phyloP scores from a whole-genome alignment of 35 echinoderm and acorn worm genomes.

The Strongylocentrotus purpuratus region DNA sequence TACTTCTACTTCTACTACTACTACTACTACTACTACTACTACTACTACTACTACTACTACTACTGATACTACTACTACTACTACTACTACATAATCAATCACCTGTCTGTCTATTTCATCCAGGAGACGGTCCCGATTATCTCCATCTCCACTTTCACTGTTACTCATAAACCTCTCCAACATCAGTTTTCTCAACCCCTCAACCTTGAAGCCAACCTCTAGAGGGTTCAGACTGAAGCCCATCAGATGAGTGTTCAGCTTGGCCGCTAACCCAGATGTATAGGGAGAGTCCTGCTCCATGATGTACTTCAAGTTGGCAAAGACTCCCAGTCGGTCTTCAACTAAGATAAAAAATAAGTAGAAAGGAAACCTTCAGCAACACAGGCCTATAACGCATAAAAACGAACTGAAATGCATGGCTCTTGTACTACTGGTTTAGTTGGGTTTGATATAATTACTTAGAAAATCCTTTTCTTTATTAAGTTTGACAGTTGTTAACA shows the following conservation, averaged over 20 bases:
- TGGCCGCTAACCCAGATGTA: constrained; percentile 39
- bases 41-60: neutral
- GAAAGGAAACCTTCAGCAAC: neutral
- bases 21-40: neutral
- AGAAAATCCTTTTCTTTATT: too few relatives aligned
- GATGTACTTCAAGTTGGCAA: constrained; percentile 51
- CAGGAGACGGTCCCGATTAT: neutral
- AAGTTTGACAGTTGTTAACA: too few relatives aligned
- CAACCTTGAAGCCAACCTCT: constrained; percentile 51
- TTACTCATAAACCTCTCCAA: neutral
- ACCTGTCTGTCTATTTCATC: neutral
- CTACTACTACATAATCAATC: neutral
- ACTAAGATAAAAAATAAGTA: neutral
- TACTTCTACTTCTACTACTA: neutral
- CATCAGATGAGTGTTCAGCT: constrained; percentile 47
- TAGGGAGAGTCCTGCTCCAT: constrained; percentile 36
- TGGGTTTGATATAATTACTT: too few relatives aligned
- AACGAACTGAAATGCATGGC: too few relatives aligned
- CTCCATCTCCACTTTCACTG: neutral
- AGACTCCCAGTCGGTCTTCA: constrained; percentile 13
- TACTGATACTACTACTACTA: neutral
- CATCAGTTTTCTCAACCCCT: constrained; percentile 38
- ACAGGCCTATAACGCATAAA: too few relatives aligned
- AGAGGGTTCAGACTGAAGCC: constrained; percentile 47
- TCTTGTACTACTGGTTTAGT: too few relatives aligned